Base-by-base conservation (phyloP, 2,113 vertebrate genomes). In the Numida meleagris region DNA sequence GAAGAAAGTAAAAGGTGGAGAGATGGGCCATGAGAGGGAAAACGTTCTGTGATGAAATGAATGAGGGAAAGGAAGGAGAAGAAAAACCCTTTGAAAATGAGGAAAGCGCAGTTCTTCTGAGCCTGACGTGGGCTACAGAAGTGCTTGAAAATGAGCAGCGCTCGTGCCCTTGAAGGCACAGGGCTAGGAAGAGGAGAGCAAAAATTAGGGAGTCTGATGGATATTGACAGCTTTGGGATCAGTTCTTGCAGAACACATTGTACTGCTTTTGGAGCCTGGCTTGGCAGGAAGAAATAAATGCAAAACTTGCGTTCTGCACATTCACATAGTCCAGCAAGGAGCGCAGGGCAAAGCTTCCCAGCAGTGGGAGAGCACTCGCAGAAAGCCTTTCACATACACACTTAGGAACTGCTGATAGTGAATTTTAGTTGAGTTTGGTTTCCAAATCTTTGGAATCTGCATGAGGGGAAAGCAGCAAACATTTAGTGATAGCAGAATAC, bases 1-100 rank as follows among this genome's bases (percentile, higher is more conserved):
- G 83, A 86, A 76, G 59, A 91, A 94, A 92, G 75, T 45, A 53
- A 70, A 70, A 94, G 82, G 63, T 83, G 27, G 61, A 82, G 55
- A 67, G 77, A 46, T 5, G 8, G 86, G 45, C 55, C 33, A 14
- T 55, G 42, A 40, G 46, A 43, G 42, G 38, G 51, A 53, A 25
- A 88, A 8, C 19, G 43, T 36, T 11, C 4, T 45, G 50, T 65
- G 62, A 58, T 42, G 48, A 53, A 85, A 85, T 70, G n/a, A 70
- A 50, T 21, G 78, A 85, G 66, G 73, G 20, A 42, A 59, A 34
- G 79, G 42, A 25, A 74, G 25, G 34, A 84, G 84, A 21, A 42
- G 33, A 13, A 48, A 59, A 15, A 2, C 1, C 21, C 17, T 55
- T 25, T 21, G 48, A 18, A 48, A 65, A 34, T 14, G 40, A 51